These are phyloP conservation scores for Nyctibius grandis DNA, from an alignment of 2,797 vertebrate species.

Conservation along the genomic window DNA sequence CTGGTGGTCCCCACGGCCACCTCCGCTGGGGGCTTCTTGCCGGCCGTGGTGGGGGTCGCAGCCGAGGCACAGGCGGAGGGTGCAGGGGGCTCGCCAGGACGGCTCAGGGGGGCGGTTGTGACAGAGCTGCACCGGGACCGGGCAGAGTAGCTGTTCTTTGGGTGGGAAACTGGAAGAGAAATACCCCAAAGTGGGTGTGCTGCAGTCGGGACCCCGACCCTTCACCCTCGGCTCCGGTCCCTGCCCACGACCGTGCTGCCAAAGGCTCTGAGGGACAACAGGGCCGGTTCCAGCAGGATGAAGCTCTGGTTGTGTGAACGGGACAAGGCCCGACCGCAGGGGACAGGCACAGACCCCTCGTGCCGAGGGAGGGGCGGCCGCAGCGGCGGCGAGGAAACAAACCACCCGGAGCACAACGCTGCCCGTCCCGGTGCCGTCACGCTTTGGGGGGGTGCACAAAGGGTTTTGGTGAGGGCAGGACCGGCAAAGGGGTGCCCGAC, in stretches of 20 bases:
- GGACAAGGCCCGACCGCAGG: not conserved
- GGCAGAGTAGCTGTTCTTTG: conserved; percentile 89
- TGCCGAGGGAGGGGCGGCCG: not conserved
- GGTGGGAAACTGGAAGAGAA: conserved; percentile 86
- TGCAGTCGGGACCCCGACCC: rapidly evolving
- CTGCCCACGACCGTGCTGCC: too few relatives aligned
- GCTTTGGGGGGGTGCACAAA: not conserved
- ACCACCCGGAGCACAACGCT: rapidly evolving
- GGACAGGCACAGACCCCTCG: not conserved
- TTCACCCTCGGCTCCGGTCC: too few relatives aligned
- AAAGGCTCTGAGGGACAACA: not conserved
- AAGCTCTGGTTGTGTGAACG: rapidly evolving
- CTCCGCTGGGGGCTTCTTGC: conserved; percentile 57
- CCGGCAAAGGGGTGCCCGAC: too few relatives aligned
- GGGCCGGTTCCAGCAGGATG: too few relatives aligned
- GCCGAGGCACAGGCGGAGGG: conserved; percentile 65
- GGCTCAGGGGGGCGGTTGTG: conserved; percentile 70
- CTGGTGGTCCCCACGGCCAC: not conserved
- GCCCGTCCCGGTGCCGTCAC: rapidly evolving
- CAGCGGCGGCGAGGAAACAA: too few relatives aligned
- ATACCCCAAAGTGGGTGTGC: not conserved
- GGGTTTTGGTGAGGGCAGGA: not conserved
- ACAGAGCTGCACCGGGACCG: conserved; percentile 85
- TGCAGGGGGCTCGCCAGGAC: conserved; percentile 3
- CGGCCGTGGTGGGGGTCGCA: conserved; percentile 52